These are phyloP conservation scores for Scomberomorus guttatus DNA, from an alignment of 2,797 vertebrate species.

Conservation along the genomic window DNA sequence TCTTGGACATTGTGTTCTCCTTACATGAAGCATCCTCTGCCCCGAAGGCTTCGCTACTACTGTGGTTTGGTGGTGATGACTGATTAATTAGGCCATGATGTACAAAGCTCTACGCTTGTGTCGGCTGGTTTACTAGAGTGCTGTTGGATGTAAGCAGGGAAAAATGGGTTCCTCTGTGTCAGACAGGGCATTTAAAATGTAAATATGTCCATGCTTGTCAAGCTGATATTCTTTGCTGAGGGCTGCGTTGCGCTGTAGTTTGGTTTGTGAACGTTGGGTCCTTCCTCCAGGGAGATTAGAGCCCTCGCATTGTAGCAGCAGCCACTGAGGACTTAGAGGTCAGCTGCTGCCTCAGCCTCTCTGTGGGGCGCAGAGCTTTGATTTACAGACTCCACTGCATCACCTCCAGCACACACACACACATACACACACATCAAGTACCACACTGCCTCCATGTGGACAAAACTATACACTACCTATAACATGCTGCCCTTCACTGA, in stretches of 20 bases:
- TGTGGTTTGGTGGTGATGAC: constrained; percentile 64
- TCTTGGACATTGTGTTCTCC: constrained; percentile 64
- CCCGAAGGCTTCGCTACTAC: constrained; percentile 63
- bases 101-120: constrained; percentile 48
- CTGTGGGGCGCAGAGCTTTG: constrained; percentile 75
- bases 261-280: constrained; percentile 43
- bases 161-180: constrained; percentile 25
- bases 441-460: constrained; percentile 80
- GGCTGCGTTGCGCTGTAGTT: constrained; percentile 1
- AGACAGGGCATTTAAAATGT: constrained; percentile 32
- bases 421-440: constrained; percentile 37
- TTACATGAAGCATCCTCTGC: constrained; percentile 55
- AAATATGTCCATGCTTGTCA: constrained; percentile 21
- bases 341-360: constrained; percentile 81
- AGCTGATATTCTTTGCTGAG: neutral
- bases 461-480: constrained; percentile 30
- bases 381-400: constrained; percentile 77
- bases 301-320: constrained; percentile 62
- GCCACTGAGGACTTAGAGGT: constrained; percentile 77
- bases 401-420: constrained; percentile 40
- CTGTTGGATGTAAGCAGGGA: constrained; percentile 29
- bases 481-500: constrained; percentile 9
- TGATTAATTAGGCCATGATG: constrained; percentile 81
- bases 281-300: constrained; percentile 61
- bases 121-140: constrained; percentile 34